These are phyloP conservation scores for Pteronura brasiliensis DNA, from an alignment of 2,113 vertebrate genomes.

Conservation along the genomic window DNA sequence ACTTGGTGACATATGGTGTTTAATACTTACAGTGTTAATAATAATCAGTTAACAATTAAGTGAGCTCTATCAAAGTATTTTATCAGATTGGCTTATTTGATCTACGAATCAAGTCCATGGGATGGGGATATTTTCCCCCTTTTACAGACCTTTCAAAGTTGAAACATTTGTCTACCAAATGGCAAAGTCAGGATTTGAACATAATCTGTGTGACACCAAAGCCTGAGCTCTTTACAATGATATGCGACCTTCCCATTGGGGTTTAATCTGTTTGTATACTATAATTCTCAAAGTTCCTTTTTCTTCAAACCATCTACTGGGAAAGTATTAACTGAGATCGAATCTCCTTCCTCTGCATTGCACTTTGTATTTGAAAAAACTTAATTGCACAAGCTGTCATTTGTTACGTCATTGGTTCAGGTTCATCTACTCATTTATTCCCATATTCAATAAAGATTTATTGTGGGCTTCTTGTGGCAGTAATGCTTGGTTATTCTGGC, in stretches of 20 bases:
- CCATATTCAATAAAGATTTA: neutral
- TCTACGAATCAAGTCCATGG: neutral
- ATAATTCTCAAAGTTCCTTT: neutral
- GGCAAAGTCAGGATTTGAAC: neutral
- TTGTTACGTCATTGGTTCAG: neutral
- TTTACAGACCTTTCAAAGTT: neutral
- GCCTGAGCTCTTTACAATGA: neutral
- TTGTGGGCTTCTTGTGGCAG: neutral
- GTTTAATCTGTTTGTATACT: neutral
- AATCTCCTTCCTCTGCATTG: neutral
- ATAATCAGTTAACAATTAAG: neutral
- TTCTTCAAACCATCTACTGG: neutral
- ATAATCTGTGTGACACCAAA: neutral
- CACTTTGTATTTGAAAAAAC: neutral
- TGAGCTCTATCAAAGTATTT: neutral
- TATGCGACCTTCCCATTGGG: neutral
- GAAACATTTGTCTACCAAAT: neutral
- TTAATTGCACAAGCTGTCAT: neutral
- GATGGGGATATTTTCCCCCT: neutral
- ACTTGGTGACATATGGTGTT: neutral
- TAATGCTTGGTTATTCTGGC: neutral
- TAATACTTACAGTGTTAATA: neutral
- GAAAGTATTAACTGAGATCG: neutral
- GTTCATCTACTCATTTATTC: neutral
- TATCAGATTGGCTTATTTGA: neutral